Evolutionary conservation across 1,140 invertebrate genomes (phyloP).

Genomic region (Drosophila busckii): DNA sequence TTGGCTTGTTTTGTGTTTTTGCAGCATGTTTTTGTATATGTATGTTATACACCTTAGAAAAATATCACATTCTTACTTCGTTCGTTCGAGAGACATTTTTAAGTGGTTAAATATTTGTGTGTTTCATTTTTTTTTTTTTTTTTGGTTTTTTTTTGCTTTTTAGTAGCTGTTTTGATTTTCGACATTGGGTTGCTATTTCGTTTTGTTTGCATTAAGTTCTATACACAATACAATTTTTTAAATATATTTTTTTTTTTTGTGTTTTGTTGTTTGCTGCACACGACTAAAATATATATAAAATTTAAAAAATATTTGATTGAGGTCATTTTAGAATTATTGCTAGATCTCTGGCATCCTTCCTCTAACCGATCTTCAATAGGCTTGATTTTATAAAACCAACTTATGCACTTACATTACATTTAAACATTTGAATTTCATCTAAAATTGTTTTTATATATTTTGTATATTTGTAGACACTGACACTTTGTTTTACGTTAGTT

Average conservation of each 20-base stretch:
- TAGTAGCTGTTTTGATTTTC: slow-evolving; percentile 13
- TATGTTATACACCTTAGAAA: slow-evolving; percentile 77
- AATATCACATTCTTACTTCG: slow-evolving; percentile 79
- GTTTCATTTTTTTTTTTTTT: slow-evolving; percentile 54
- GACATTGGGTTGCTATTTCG: slow-evolving; percentile 12
- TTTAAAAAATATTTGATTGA: slow-evolving; percentile 79
- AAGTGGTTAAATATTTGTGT: slow-evolving; percentile 47
- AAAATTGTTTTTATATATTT: slow-evolving; percentile 48
- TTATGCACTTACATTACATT: slow-evolving; percentile 13
- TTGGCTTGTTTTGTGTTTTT: slow-evolving; percentile 4
- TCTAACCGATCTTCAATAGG: too few relatives aligned
- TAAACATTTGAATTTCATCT: slow-evolving; percentile 59
- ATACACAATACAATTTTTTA: slow-evolving; percentile 55
- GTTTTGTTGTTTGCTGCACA: slow-evolving; percentile 41
- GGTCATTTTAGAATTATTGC: slow-evolving; percentile 79
- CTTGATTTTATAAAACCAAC: too few relatives aligned
- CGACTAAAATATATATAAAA: slow-evolving; percentile 76
- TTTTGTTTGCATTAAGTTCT: slow-evolving; percentile 26
- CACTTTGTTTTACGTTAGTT: too few relatives aligned
- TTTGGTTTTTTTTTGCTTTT: slow-evolving; percentile 40
- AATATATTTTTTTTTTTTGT: slow-evolving; percentile 32
- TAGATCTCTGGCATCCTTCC: slow-evolving; percentile 62
- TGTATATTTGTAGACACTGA: slow-evolving; percentile 62
- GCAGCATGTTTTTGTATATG: slow-evolving; percentile 33
- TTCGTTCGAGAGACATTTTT: slow-evolving; percentile 78